A percentile compares a stretch with the other conserved stretches of the same genome.
Conservation (phyloP, 64 coral and sea anemone species). For the Hydrozoanthus tunicans region DNA sequence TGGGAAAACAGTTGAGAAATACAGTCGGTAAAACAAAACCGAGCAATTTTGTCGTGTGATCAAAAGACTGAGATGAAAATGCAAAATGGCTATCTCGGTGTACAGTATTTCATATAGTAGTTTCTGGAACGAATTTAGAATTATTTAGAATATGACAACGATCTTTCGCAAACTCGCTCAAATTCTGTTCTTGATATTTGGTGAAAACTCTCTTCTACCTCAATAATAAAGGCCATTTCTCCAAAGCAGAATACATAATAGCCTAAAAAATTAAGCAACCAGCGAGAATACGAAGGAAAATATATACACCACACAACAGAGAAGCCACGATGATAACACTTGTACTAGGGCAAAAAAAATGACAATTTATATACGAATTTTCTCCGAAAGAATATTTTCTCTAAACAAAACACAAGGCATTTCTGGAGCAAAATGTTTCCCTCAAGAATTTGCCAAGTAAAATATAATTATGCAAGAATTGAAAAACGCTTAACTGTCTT, state of each 20-base stretch:
- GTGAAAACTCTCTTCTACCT: neutral
- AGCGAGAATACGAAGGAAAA: constrained; percentile 26
- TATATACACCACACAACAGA: constrained; percentile 43
- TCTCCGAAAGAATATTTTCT: constrained; percentile 24
- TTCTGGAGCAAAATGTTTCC: neutral
- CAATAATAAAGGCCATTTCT: neutral
- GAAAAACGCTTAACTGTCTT: constrained; percentile 47
- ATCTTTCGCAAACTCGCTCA: neutral
- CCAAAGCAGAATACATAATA: constrained; percentile 16
- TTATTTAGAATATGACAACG: constrained; percentile 30
- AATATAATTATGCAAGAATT: constrained; percentile 47
- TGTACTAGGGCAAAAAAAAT: constrained; percentile 46
- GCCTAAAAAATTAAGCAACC: constrained; percentile 20
- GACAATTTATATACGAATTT: constrained; percentile 54
- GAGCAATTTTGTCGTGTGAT: constrained; percentile 34
- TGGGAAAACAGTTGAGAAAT: neutral
- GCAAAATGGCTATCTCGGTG: constrained; percentile 47
- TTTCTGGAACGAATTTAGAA: constrained; percentile 46
- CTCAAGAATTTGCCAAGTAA: constrained; percentile 5
- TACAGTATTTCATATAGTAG: constrained; percentile 23
- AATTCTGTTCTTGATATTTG: constrained; percentile 3
- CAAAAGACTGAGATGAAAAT: constrained; percentile 46
- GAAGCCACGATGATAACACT: neutral
- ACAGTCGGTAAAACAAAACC: neutral
- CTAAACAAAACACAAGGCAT: neutral